Evolutionary conservation across 2,113 vertebrate genomes (phyloP), one percentile per base, ranked within the genome.

Genomic region (Bufo gargarizans): DNA sequence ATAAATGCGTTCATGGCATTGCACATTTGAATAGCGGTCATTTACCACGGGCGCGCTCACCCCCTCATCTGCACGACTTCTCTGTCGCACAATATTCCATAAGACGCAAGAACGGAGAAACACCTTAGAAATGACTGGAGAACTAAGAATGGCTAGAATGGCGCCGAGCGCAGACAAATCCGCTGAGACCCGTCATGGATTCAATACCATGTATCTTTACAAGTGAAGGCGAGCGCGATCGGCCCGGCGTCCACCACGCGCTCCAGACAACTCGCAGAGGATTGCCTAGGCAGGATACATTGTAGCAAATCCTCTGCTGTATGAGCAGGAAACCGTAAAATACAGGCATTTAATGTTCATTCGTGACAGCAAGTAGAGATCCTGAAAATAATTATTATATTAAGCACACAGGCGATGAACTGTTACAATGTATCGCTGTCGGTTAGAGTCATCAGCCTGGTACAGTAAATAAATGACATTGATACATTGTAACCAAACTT

Each of bases 41-140:
- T 97, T 98, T 98, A 96, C 98, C 97, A 99, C 95, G 97, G 96
- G 97, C 96, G 96, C 96, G 96, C 91, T 92, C 93, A 94, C 93
- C 94, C 92, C 92, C 94, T 94, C 94, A 93, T 91, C 93, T 94
- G 45, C 16, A 91, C 92, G 95, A 93, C 94, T 92, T 94, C 93
- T 92, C 92, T 93, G 93, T 91, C 91, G 94, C 93, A 94, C 93
- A 93, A 93, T 91, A 86, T 92, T 93, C 63, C 49, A 45, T 72
- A 72, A 20, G 17, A 61, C 67, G 8, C 45, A 4, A 55, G 71
- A 22, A 47, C 61, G 43, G 43, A 59, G 79, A 74, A 47, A 76
- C 61, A 76, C 74, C 65, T 72, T 49, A 22, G 4, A 82, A 82
- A 82, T 63, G 33, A 82, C 79, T 63, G 19, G 10, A 11, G 43